phyloP scores from a whole-genome alignment of 2,113 vertebrate genomes.

The Chascanopsetta lugubris region DNA sequence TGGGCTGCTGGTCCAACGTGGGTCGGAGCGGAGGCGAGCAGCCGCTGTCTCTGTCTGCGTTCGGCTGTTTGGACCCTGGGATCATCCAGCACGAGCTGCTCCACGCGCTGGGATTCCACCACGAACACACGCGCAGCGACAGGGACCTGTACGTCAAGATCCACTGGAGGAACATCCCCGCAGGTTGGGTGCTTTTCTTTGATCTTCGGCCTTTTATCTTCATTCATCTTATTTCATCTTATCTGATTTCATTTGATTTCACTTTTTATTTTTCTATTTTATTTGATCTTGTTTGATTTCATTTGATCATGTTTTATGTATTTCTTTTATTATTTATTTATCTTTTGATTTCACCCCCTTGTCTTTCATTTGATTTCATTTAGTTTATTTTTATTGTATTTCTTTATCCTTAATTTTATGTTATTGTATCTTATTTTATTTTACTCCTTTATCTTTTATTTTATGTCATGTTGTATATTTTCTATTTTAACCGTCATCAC shows the following conservation, averaged over 20 bases:
- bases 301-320: too few relatives aligned
- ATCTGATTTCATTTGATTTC: too few relatives aligned
- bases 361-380: background rate
- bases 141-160: conserved; percentile 62
- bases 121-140: conserved; percentile 67
- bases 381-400: too few relatives aligned
- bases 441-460: background rate
- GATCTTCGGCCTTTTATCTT: background rate
- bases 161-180: conserved; percentile 54
- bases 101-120: conserved; percentile 60
- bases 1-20: conserved; percentile 36
- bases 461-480: background rate
- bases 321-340: background rate
- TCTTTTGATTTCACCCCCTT: background rate
- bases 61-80: conserved; percentile 43
- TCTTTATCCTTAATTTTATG: background rate
- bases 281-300: background rate
- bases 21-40: conserved; percentile 51
- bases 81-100: conserved; percentile 64
- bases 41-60: conserved; percentile 47
- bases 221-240: background rate
- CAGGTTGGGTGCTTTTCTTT: conserved; percentile 7
- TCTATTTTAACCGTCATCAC: too few relatives aligned
- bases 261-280: background rate
- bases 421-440: background rate